Base-by-base conservation (phyloP, 2,797 vertebrate species). In the Crax fasciolata region DNA sequence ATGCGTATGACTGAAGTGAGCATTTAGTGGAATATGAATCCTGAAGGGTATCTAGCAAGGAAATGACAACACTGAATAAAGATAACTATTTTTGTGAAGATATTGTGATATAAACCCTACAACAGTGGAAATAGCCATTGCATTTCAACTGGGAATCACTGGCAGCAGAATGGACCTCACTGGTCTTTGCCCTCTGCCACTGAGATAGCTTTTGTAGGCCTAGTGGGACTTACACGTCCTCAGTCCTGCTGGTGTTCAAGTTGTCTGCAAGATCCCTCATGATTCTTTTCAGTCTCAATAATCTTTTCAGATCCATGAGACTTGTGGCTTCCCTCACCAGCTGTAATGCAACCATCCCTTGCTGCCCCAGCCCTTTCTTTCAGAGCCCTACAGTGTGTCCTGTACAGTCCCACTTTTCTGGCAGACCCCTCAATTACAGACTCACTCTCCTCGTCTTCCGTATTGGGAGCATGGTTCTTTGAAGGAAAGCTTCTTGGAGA, bases 351-450 rank as follows among this genome's bases (percentile, higher is more conserved):
- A 74, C 41, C 57, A 25, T 24, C 21, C 6, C 25, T n/a, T 1
- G 1, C 8, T 38, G 15, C 6, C n/a, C 19, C 41, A 78, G 20
- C 9, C 20, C 14, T 59, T 18, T 58, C 24, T 8, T 65, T 70
- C 35, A 44, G 10, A 19, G 2, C 4, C 17, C n/a, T 21, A 3
- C 9, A 13, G 7, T 0, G 0, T 7, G 12, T 35, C 5, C 19
- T 68, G 17, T 30, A 8, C 44, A 58, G 49, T 39, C 17, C 5
- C 1, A 4, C 73, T 74, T 63, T 77, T 28, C 18, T 54, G 67
- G 19, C 49, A 81, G 43, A 48, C 8, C 6, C 13, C 18, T 63
- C 3, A 58, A 73, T 84, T 62, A 30, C 43, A 73, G 43, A 48
- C 25, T 3, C 41, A 10, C 3, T 19, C 10, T 82, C 51, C 39